Evolutionary conservation across 2,797 vertebrate genomes (phyloP), one percentile per base, ranked within the genome.

Genomic region (Malacoctenus gilli): DNA sequence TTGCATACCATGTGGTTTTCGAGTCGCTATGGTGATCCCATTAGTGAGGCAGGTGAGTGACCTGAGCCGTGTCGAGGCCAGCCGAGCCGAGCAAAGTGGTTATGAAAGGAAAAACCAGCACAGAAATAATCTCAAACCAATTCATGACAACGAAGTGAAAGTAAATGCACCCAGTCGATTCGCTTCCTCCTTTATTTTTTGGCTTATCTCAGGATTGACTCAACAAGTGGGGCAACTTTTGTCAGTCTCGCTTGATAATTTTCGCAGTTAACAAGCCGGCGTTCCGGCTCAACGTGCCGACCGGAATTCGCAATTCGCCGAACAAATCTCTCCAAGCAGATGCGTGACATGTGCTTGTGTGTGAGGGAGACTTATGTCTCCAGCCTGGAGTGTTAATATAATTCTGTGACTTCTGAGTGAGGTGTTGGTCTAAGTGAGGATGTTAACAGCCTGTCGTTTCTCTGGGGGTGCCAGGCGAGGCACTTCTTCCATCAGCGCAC

Each of bases 401-500:
- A 80, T 78, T 72, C 55, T 66, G 68, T 70, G 60, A 70, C 61
- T 59, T 75, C 32, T 44, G 66, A 74, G 51, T 9, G 56, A 82
- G 80, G 83, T 84, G 83, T 80, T 57, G 64, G 69, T 77, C 72
- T 59, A 54, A 74, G 74, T 72, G 82, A 80, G 44, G 70, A 72
- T 81, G 79, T 82, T 63, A 63, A 53, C 78, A 82, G 77, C 52
- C 80, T 82, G 75, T 56, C 38, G 52, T 78, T 64, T 72, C 63
- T 28, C 54, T n/a, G 15, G 51, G 51, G 72, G 57, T 71, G 78
- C 64, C 60, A 77, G 77, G 55, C 77, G 8, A 46, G 2, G 47
- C 69, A 9, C 48, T 4, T 47, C 69, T 43, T 71, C 61, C 35
- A 5, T 54, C 47, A 3, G 65, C 66, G 58, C 51, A 47, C 43